These are phyloP conservation scores for Lepisosteus oculatus DNA, from an alignment of 2,113 vertebrate species.

Conservation along the genomic window DNA sequence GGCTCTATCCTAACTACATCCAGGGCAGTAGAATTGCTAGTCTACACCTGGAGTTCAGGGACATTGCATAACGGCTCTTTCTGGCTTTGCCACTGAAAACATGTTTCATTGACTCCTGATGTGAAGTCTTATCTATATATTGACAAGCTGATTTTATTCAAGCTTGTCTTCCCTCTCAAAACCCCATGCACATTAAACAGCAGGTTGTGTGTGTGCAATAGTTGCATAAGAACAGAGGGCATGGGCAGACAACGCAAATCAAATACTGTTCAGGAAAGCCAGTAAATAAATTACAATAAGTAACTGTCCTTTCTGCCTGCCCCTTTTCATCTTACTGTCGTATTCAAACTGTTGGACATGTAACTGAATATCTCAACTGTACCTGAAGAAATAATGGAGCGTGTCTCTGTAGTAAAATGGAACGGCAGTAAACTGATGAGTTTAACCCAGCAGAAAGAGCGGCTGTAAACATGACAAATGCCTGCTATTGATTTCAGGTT, in stretches of 20 bases:
- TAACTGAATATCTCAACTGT: slow-evolving; percentile 93
- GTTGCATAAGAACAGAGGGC: not conserved
- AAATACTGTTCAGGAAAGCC: slow-evolving; percentile 64
- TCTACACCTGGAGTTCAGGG: not conserved
- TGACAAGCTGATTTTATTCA: not conserved
- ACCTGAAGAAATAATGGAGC: slow-evolving; percentile 99
- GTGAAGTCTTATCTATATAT: not conserved
- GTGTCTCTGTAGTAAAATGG: slow-evolving; percentile 98
- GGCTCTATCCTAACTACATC: not conserved
- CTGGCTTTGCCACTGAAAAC: not conserved
- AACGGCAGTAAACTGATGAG: slow-evolving; percentile 99
- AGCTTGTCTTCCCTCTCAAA: not conserved
- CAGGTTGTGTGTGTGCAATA: slow-evolving; percentile 39
- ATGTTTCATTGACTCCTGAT: not conserved
- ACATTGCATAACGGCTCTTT: not conserved
- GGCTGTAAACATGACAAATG: slow-evolving; percentile 99
- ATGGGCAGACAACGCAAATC: slow-evolving; percentile 62
- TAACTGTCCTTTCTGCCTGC: slow-evolving; percentile 74
- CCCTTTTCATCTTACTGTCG: slow-evolving; percentile 82
- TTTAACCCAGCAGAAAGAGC: slow-evolving; percentile 99
- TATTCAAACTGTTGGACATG: slow-evolving; percentile 84
- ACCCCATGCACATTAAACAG: not conserved
- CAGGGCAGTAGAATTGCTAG: not conserved
- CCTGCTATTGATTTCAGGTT: slow-evolving; percentile 99
- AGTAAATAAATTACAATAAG: slow-evolving; percentile 84